A percentile compares a stretch with the other conserved stretches of the same genome.
phyloP scores from a whole-genome alignment of 2,113 vertebrate species.

The Paramormyrops kingsleyae region DNA sequence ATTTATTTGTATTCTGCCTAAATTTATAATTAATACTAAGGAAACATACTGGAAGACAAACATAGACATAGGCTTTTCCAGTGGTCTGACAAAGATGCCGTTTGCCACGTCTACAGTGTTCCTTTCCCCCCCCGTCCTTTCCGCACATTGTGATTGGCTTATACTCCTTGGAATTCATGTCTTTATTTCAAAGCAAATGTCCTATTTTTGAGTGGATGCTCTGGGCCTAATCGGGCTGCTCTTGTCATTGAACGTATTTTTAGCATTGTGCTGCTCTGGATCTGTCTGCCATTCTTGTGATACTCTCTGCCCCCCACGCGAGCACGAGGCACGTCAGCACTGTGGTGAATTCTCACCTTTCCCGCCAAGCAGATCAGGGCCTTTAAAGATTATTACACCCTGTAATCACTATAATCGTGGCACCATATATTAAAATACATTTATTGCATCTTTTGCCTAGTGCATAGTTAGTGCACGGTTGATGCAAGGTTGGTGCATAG shows the following conservation, averaged over 20 bases:
- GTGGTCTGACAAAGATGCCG: slow-evolving; percentile 16
- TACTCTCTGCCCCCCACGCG: slow-evolving; percentile 20
- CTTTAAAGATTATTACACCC: neutral
- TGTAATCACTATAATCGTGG: neutral
- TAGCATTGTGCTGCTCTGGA: slow-evolving; percentile 31
- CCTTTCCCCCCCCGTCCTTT: neutral
- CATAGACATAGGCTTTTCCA: neutral
- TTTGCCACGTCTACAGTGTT: neutral
- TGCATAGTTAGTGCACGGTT: neutral
- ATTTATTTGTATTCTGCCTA: neutral
- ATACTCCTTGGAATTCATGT: neutral
- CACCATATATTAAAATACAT: neutral
- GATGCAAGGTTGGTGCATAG: neutral
- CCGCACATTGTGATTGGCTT: neutral
- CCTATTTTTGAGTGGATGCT: slow-evolving; percentile 34
- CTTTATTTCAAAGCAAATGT: slow-evolving; percentile 43
- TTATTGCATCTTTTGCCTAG: neutral
- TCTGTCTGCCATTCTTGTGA: slow-evolving; percentile 33
- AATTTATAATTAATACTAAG: neutral
- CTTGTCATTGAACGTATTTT: slow-evolving; percentile 39
- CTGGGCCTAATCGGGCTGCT: slow-evolving; percentile 26
- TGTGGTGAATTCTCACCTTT: slow-evolving; percentile 15
- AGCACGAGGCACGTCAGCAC: slow-evolving; percentile 16
- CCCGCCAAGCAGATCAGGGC: neutral
- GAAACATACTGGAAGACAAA: neutral